A percentile compares a stretch with the other conserved stretches of the same genome.
phyloP scores from a whole-genome alignment of 2,888 invertebrate species.

The Volucella inflata region DNA sequence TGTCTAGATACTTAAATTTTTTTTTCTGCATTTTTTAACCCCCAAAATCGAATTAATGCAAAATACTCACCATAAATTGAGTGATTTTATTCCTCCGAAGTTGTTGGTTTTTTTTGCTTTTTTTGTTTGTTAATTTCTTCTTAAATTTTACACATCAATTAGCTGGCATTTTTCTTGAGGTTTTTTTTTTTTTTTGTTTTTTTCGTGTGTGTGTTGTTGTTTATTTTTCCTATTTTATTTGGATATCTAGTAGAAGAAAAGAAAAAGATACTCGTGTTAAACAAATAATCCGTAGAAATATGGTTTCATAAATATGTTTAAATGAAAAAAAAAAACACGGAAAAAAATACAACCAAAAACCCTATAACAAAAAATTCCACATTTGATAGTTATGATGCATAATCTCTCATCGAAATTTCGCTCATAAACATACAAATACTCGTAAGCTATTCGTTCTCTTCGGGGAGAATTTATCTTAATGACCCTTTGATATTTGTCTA shows the following conservation, averaged over 20 bases:
- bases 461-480: constrained; percentile 45
- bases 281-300: constrained; percentile 46
- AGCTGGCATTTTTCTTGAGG: constrained; percentile 39
- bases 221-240: constrained; percentile 33
- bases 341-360: neutral
- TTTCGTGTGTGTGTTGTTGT: neutral
- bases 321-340: neutral
- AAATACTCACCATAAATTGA: constrained; percentile 75
- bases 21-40: constrained; percentile 6
- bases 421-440: constrained; percentile 54
- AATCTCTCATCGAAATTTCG: constrained; percentile 55
- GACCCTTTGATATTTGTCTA: constrained; percentile 38
- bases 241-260: constrained; percentile 47
- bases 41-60: constrained; percentile 45
- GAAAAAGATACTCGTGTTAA: constrained; percentile 23
- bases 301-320: constrained; percentile 32
- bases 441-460: neutral
- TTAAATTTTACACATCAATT: constrained; percentile 59
- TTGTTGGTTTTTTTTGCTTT: constrained; percentile 3
- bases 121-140: neutral
- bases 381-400: constrained; percentile 56
- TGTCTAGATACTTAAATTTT: constrained; percentile 6
- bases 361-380: constrained; percentile 37
- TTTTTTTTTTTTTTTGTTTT: constrained; percentile 7
- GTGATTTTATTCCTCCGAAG: constrained; percentile 64